Conservation (phyloP, 2,797 vertebrate species). For the Sebastes trivittatus region DNA sequence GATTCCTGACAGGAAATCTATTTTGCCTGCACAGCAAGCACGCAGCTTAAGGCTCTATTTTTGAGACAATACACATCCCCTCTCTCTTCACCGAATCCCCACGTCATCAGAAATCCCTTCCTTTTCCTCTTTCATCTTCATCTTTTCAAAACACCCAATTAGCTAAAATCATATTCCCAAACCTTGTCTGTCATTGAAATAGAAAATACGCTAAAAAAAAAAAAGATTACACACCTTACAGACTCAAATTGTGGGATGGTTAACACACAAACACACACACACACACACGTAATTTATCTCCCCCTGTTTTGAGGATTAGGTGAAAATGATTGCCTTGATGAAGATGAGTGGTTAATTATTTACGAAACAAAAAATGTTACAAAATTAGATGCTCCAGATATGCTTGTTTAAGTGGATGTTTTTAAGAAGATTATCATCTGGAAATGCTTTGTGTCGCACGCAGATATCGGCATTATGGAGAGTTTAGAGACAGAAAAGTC, state of each 20-base stretch:
- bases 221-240: conserved; percentile 26
- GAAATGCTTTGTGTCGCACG: conserved; percentile 23
- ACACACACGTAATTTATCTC: not conserved
- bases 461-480: conserved; percentile 7
- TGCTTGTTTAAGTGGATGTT: conserved; percentile 46
- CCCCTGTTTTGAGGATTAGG: conserved; percentile 29
- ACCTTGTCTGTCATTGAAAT: conserved; percentile 28
- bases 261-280: not conserved
- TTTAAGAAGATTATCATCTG: conserved; percentile 54
- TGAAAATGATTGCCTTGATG: conserved; percentile 46
- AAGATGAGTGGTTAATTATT: conserved; percentile 59
- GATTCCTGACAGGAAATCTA: conserved; percentile 70
- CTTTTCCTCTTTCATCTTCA: conserved; percentile 49
- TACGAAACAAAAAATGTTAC: conserved; percentile 44
- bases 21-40: conserved; percentile 61
- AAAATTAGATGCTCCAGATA: conserved; percentile 57
- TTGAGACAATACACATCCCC: conserved; percentile 57
- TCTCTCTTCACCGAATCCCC: conserved; percentile 40
- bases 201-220: conserved; percentile 24
- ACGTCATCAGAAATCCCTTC: conserved; percentile 64
- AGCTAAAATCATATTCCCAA: conserved; percentile 54
- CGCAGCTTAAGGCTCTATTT: conserved; percentile 64
- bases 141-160: conserved; percentile 65
- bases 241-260: not conserved
- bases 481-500: not conserved